Evolutionary conservation across 2,888 invertebrate genomes (phyloP), one percentile per base, ranked within the genome.

Genomic region (Thalpophila matura): DNA sequence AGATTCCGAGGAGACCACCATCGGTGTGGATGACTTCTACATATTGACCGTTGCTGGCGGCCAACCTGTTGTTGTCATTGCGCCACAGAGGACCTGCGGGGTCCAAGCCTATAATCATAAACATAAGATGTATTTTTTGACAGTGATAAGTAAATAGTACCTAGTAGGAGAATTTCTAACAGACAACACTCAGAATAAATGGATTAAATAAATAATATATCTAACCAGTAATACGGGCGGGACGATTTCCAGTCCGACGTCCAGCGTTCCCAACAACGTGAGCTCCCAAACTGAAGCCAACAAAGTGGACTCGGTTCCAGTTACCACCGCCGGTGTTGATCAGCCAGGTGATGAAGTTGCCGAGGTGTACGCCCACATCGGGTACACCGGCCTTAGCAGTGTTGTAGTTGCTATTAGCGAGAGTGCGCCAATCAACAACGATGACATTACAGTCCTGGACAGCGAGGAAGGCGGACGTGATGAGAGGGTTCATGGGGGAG

Each of bases 281-380:
- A 54, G 94, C 92, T 0, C 95, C 95, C 67, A 95, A 85, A 68
- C 94, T 94, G 84, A 91, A 90, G 9, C 95, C 95, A 6, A 94
- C 81, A 5, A 95, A 78, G 62, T 95, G 94, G 0, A 94, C 83
- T 49, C 90, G 87, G 62, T 88, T 88, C 86, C 89, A 87, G 66
- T 89, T 86, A 4, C 90, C 89, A 14, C 92, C 92, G 35, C 85
- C 86, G 0, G 79, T 88, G 45, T 85, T 80, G 31, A 93, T 80
- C 12, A 93, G 86, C 89, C 92, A 93, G 10, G 84, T 80, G 6
- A 95, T 68, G 80, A 95, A 93, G 53, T 86, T 79, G 3, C 93
- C 95, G 1, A 94, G 82, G 50, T 76, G 82, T 38, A 84, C 79
- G 0, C 94, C 94, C 0, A 92, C 87, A 22, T 72, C 55, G 1